Base-by-base conservation (phyloP, 2,797 vertebrate genomes). In the Astyanax mexicanus region DNA sequence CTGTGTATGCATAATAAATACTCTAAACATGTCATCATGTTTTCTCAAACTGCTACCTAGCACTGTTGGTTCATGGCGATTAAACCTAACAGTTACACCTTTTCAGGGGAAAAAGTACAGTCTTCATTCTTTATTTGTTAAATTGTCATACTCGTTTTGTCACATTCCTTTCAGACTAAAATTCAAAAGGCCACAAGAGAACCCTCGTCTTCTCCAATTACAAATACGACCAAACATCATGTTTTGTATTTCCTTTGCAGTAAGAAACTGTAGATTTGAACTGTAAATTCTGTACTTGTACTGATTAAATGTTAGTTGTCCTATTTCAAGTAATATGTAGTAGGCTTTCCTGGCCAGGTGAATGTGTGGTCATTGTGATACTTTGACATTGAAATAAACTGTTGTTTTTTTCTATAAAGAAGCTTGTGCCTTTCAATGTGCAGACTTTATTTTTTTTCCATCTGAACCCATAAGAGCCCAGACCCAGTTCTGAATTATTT, bases 291-390 rank as follows among this genome's bases (percentile, higher is more conserved):
- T 94, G 95, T 96, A 91, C 92, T 93, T 92, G 94, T 96, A 94
- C 89, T 89, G 84, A 88, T 93, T 98, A 88, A 85, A 92, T 96
- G 93, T 97, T 93, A 88, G 90, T 94, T 92, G 92, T 90, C 90
- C 92, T 89, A 92, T 93, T 92, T 93, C 81, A 79, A 93, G 93
- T 96, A 92, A 92, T 93, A 88, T 89, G 90, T 97, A 94, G 92
- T 95, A 91, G 91, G 93, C 90, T 92, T 91, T 93, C 94, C 92
- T 97, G 97, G 94, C 91, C 94, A 93, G 91, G 78, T 94, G 91
- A 94, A 95, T 90, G 91, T 95, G 96, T 93, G 93, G 91, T 95
- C 92, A 95, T 92, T 95, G 96, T 98, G 94, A 93, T 92, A 89
- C 93, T 92, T 91, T 92, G 66, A 74, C 76, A 74, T 38, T 44